phyloP scores from a whole-genome alignment of 1,140 invertebrate species.

The Epicauta chinensis region DNA sequence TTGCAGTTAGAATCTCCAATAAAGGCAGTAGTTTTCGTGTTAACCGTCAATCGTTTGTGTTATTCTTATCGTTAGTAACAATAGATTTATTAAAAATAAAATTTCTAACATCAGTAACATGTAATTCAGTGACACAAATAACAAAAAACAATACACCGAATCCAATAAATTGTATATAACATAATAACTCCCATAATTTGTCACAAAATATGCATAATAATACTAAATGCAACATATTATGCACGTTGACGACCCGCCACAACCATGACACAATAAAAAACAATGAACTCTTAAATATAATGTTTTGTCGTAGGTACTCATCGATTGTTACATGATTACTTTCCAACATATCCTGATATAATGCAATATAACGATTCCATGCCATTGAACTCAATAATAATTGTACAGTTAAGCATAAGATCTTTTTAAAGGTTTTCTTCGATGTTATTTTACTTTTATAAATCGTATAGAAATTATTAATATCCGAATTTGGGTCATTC shows the following conservation, averaged over 20 bases:
- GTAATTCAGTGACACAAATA: conserved; percentile 54
- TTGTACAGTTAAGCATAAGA: conserved; percentile 61
- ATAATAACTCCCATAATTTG: conserved; percentile 67
- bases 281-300: conserved; percentile 53
- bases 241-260: conserved; percentile 75
- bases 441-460: conserved; percentile 60
- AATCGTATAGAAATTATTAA: conserved; percentile 35
- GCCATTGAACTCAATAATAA: conserved; percentile 62
- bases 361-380: conserved; percentile 75
- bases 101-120: conserved; percentile 49
- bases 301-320: conserved; percentile 49
- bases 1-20: too few relatives aligned
- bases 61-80: conserved; percentile 1
- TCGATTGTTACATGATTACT: conserved; percentile 46
- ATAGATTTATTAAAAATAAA: conserved; percentile 43
- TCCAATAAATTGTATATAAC: conserved; percentile 55
- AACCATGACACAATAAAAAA: conserved; percentile 68
- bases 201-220: conserved; percentile 74
- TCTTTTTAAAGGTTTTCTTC: conserved; percentile 55
- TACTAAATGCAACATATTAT: conserved; percentile 68
- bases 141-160: conserved; percentile 51
- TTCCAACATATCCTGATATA: conserved; percentile 70
- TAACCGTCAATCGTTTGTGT: not conserved
- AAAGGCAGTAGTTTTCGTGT: too few relatives aligned
- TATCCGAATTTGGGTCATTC: conserved; percentile 45